Conservation (phyloP, 2,113 vertebrate species). For the Ellobius talpinus region DNA sequence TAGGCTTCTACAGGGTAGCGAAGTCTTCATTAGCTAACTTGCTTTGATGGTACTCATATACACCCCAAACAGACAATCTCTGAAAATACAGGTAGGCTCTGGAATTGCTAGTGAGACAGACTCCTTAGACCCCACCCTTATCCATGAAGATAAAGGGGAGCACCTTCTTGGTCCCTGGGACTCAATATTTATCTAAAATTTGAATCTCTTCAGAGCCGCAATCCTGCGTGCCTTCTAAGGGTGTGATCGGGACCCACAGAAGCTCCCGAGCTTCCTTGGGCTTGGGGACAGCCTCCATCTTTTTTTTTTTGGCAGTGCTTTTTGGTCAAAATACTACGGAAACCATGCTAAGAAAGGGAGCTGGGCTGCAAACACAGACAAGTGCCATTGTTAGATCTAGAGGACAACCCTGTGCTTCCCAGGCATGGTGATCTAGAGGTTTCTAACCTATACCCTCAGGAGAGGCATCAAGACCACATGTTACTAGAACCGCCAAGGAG, state of each 20-base stretch:
- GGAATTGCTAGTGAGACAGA: not conserved
- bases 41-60: not conserved
- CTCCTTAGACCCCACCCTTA: not conserved
- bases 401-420: not conserved
- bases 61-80: no score
- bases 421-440: fast-evolving
- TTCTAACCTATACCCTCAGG: not conserved
- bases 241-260: not conserved
- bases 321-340: not conserved
- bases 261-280: not conserved
- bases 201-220: not conserved
- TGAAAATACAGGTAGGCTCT: not conserved
- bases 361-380: not conserved
- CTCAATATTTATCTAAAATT: not conserved
- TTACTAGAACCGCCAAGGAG: no score
- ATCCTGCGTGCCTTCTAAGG: no score
- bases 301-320: not conserved
- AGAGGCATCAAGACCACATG: fast-evolving
- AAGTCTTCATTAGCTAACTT: not conserved
- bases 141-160: not conserved
- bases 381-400: not conserved
- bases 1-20: not conserved
- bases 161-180: no score
- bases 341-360: not conserved
- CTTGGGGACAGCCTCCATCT: no score